A percentile compares a stretch with the other conserved stretches of the same genome.
Conservation (phyloP, 2,888 invertebrate species). For the Lasioglossum morio region DNA sequence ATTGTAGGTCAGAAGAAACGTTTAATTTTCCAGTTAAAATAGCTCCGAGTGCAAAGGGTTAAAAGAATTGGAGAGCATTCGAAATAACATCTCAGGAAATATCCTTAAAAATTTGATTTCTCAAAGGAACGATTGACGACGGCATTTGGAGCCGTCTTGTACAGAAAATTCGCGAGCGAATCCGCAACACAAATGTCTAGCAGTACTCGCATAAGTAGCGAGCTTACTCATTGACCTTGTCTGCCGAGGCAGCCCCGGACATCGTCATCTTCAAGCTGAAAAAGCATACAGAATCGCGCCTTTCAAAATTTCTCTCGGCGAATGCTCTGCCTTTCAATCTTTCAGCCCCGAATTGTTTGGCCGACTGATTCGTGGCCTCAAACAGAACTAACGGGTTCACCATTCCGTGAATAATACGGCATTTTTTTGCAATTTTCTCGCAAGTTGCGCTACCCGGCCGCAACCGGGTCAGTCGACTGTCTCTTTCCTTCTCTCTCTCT, state of each 20-base stretch:
- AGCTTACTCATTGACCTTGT: constrained; percentile 51
- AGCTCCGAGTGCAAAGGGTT: too few relatives aligned
- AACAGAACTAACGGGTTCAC: not conserved
- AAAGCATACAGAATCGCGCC: constrained; percentile 21
- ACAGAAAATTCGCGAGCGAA: constrained; percentile 32
- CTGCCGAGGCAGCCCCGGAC: constrained; percentile 10
- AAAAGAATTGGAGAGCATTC: too few relatives aligned
- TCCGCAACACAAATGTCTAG: constrained; percentile 32
- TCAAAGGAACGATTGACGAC: not conserved
- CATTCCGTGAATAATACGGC: not conserved
- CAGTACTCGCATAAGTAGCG: constrained; percentile 34
- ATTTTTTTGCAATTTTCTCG: constrained; percentile 3
- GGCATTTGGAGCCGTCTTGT: not conserved
- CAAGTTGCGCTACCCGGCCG: not conserved
- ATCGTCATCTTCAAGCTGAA: constrained; percentile 28
- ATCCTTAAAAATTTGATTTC: too few relatives aligned
- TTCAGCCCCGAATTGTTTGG: not conserved
- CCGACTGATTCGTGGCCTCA: not conserved
- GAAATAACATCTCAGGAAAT: too few relatives aligned
- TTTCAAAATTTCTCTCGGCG: constrained; percentile 20
- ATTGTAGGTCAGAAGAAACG: too few relatives aligned
- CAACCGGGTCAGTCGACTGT: not conserved
- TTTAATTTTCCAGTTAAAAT: too few relatives aligned
- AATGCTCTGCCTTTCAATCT: not conserved
- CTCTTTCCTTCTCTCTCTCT: not conserved